Evolutionary conservation across 2,113 vertebrate species (phyloP), one percentile per base, ranked within the genome.

Genomic region (Cisticola juncidis): DNA sequence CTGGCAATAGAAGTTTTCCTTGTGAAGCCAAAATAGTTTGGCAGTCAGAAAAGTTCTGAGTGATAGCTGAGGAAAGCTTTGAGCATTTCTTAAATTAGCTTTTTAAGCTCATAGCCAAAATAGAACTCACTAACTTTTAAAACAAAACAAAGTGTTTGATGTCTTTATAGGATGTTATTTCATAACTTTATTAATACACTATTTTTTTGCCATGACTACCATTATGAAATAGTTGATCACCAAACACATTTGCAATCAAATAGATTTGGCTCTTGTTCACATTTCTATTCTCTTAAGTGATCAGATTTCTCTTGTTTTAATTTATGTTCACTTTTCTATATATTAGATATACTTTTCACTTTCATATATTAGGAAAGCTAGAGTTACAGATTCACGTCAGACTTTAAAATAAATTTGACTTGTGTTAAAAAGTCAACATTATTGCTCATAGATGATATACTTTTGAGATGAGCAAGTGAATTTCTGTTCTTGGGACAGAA

Each of bases 11-110:
- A 61, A 80, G 20, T 71, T 86, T 96, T 90, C 29, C 19, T 65
- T 93, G 51, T 61, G 57, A 93, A 88, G 94, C 81, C 48, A 61
- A 94, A 85, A 51, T 68, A 85, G 70, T 80, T 90, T 93, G 94
- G 84, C 90, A 90, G 61, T 79, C 26, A 85, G 53, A 80, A 88
- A 57, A 85, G n/a, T 93, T 90, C 68, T 56, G 31, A 90, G 31
- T 48, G 83, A 81, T 68, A 90, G 40, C 40, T 88, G 70, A 80
- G 68, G 29, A 79, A 90, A 93, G 22, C 6, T 92, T 76, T 91
- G 73, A 76, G 22, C 16, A 50, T 60, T 89, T 95, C 78, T 77
- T 85, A 76, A 96, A 90, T 80, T 72, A 88, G 9, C 4, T 76
- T 92, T 90, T 74, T 50, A 1, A 87, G 72, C 45, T 80, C 19